phyloP scores from a whole-genome alignment of 2,113 vertebrate species.

The Neoarius graeffei region DNA sequence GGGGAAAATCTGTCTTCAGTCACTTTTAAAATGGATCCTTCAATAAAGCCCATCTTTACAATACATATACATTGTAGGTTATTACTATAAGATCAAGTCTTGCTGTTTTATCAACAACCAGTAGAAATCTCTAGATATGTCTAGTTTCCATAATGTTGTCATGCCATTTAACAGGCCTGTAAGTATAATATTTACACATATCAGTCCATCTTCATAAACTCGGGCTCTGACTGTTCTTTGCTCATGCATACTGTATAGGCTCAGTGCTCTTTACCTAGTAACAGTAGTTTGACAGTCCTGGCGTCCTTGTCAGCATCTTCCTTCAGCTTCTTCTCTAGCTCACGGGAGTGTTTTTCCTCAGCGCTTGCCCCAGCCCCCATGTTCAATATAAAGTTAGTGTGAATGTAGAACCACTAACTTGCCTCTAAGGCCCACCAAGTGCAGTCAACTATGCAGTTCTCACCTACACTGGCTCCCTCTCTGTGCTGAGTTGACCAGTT shows the following conservation, averaged over 20 bases:
- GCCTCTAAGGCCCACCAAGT: constrained; percentile 51
- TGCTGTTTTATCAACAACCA: background rate
- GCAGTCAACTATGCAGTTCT: constrained; percentile 55
- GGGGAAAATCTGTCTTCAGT: background rate
- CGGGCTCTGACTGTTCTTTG: background rate
- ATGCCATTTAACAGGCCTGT: background rate
- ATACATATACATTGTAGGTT: background rate
- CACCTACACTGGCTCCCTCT: constrained; percentile 57
- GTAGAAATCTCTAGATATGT: background rate
- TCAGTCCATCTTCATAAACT: background rate
- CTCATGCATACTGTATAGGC: background rate
- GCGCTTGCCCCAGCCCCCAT: constrained; percentile 97
- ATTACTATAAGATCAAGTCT: background rate
- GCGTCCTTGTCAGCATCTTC: constrained; percentile 95
- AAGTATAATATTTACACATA: background rate
- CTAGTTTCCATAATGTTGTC: background rate
- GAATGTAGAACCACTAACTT: constrained; percentile 54
- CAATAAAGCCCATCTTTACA: background rate
- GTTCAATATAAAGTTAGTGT: constrained; percentile 49
- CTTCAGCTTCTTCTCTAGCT: constrained; percentile 96
- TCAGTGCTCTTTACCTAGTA: constrained; percentile 82
- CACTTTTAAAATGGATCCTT: background rate
- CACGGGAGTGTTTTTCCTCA: constrained; percentile 92
- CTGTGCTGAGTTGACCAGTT: constrained; percentile 56
- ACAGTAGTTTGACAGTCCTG: constrained; percentile 94